Evolutionary conservation across 2,888 invertebrate species (phyloP).

Genomic region (Thera obeliscata): DNA sequence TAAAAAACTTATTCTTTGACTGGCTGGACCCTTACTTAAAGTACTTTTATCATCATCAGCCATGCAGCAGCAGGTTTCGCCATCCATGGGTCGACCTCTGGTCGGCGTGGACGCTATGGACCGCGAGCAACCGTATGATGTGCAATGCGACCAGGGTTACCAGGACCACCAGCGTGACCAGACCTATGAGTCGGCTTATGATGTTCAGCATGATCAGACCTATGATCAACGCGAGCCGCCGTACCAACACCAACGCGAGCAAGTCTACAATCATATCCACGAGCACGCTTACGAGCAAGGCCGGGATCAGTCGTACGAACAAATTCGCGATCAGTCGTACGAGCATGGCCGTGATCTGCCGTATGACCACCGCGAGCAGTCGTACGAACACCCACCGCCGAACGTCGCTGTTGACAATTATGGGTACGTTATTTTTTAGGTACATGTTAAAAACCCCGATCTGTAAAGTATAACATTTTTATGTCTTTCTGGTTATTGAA

Average conservation of each 20-base stretch:
- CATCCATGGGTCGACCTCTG: conserved; percentile 7
- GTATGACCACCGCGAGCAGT: conserved; percentile 5
- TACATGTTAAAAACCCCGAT: neutral
- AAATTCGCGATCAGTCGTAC: conserved; percentile 7
- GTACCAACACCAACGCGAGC: neutral
- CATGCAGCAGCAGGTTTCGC: conserved; percentile 17
- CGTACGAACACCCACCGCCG: conserved; percentile 8
- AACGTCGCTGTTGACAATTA: conserved; percentile 10
- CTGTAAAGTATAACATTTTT: too few relatives aligned
- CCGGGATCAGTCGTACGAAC: conserved; percentile 11
- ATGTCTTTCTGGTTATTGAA: too few relatives aligned
- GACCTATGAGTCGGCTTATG: conserved; percentile 3
- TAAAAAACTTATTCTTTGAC: too few relatives aligned
- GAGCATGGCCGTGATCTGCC: neutral
- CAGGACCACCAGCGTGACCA: neutral
- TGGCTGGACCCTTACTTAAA: neutral
- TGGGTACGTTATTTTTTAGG: conserved; percentile 6
- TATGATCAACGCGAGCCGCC: neutral
- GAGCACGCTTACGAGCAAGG: neutral
- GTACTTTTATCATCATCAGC: conserved; percentile 1
- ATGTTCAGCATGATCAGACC: conserved; percentile 2
- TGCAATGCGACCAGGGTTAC: neutral
- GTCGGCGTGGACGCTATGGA: conserved; percentile 9
- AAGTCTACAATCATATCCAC: neutral
- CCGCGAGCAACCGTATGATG: conserved; percentile 13